Conservation (phyloP, 92 coral and sea anemone species). For the Virgularia gustaviana region DNA sequence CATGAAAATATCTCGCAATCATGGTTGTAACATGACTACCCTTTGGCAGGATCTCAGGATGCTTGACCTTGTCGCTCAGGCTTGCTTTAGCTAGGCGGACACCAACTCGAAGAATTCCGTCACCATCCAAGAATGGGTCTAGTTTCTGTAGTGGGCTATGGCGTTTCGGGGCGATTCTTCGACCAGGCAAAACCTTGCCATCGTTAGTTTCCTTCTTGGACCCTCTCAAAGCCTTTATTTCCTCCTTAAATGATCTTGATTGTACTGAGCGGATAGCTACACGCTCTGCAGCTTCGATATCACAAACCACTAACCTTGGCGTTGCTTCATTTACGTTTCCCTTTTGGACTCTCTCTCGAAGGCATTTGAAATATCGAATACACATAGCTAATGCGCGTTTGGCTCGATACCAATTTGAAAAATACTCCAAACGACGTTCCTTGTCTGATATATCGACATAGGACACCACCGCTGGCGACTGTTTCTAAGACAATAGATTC, state of each 20-base stretch:
- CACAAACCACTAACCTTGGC: conserved; percentile 8
- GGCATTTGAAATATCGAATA: conserved; percentile 2
- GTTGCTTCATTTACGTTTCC: background rate
- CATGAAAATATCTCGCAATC: conserved; percentile 44
- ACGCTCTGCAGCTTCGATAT: conserved; percentile 38
- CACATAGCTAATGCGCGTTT: conserved; percentile 37
- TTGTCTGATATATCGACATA: conserved; percentile 9
- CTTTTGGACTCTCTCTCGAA: background rate
- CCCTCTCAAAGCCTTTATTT: conserved; percentile 15
- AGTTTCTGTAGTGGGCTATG: conserved; percentile 43
- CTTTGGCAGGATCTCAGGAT: conserved; percentile 51
- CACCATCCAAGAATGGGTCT: conserved; percentile 53
- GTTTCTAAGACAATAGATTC: conserved; percentile 15
- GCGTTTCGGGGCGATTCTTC: background rate
- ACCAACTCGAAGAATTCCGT: conserved; percentile 55
- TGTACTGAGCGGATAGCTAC: conserved; percentile 44
- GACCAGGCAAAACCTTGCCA: background rate
- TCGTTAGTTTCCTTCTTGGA: background rate
- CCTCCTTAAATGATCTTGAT: conserved; percentile 32
- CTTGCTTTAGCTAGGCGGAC: conserved; percentile 46
- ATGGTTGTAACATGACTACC: conserved; percentile 37
- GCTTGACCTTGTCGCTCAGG: conserved; percentile 27
- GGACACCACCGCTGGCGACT: conserved; percentile 5
- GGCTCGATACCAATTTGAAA: conserved; percentile 45
- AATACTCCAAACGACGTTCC: conserved; percentile 23